Conservation (phyloP, 2,113 vertebrate species). For the Macquaria australasica region DNA sequence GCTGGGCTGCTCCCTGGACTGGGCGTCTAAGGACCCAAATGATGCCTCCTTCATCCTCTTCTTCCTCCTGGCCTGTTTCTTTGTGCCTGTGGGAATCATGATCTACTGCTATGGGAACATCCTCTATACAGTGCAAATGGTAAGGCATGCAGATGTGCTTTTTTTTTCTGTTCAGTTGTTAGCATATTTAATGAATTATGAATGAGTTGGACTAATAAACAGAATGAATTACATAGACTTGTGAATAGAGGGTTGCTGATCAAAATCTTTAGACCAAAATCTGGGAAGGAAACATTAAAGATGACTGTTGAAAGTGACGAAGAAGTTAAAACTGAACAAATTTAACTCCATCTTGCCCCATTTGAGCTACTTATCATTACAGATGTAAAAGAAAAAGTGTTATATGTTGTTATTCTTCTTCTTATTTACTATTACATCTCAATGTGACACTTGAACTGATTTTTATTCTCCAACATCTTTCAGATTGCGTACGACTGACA, state of each 20-base stretch:
- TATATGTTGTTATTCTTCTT: neutral
- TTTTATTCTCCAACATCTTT: neutral
- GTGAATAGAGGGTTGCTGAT: conserved; percentile 13
- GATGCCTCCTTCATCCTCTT: conserved; percentile 92
- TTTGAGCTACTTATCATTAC: neutral
- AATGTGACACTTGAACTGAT: neutral
- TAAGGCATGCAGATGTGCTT: conserved; percentile 75
- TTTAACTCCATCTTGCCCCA: neutral
- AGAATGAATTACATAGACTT: neutral
- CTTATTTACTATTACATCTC: neutral
- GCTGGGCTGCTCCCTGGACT: conserved; percentile 92
- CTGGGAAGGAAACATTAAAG: neutral
- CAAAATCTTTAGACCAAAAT: neutral
- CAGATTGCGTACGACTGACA: neutral
- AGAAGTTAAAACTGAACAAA: neutral
- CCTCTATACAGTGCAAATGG: conserved; percentile 91
- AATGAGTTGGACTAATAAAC: neutral
- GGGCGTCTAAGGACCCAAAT: conserved; percentile 91
- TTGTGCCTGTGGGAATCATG: conserved; percentile 91
- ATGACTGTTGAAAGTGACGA: neutral
- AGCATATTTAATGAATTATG: conserved; percentile 11
- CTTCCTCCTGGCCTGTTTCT: conserved; percentile 92
- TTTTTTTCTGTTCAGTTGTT: neutral
- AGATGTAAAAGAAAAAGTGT: neutral
- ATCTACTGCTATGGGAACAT: conserved; percentile 96